phyloP scores from a whole-genome alignment of 2,797 vertebrate species.

The Denticeps clupeoides region DNA sequence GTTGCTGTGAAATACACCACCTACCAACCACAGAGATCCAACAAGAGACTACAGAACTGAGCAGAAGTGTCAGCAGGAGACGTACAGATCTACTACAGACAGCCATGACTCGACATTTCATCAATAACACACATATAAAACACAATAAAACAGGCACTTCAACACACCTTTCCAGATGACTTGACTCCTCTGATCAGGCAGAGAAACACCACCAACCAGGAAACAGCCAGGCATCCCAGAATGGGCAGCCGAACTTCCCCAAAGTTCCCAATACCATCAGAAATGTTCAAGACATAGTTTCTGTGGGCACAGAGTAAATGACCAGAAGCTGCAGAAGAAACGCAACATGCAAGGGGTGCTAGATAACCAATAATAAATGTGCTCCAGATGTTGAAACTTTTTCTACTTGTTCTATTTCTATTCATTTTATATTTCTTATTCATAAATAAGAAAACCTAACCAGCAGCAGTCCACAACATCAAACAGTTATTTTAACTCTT shows the following conservation, averaged over 20 bases:
- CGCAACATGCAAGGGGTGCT: too few relatives aligned
- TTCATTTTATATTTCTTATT: too few relatives aligned
- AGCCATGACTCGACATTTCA: too few relatives aligned
- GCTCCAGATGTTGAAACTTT: background rate
- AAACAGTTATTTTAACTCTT: constrained; percentile 15
- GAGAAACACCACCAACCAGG: constrained; percentile 94
- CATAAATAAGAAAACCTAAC: too few relatives aligned
- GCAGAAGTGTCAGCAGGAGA: too few relatives aligned
- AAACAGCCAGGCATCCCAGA: constrained; percentile 82
- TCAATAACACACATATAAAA: constrained; percentile 6
- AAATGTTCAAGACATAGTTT: constrained; percentile 84
- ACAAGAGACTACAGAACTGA: too few relatives aligned
- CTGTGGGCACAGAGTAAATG: too few relatives aligned
- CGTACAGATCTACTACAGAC: too few relatives aligned
- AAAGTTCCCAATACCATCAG: constrained; percentile 85
- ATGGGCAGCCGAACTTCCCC: constrained; percentile 88
- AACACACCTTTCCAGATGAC: constrained; percentile 92
- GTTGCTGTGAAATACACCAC: constrained; percentile 98
- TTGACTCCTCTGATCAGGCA: constrained; percentile 96
- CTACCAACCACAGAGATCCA: constrained; percentile 42
- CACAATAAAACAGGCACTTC: too few relatives aligned
- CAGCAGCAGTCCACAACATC: background rate
- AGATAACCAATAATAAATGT: background rate
- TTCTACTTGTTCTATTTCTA: too few relatives aligned
- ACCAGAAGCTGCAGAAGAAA: too few relatives aligned